A percentile compares a stretch with the other conserved stretches of the same genome.
Conservation (phyloP, 2,113 vertebrate genomes). For the Albula goreensis region DNA sequence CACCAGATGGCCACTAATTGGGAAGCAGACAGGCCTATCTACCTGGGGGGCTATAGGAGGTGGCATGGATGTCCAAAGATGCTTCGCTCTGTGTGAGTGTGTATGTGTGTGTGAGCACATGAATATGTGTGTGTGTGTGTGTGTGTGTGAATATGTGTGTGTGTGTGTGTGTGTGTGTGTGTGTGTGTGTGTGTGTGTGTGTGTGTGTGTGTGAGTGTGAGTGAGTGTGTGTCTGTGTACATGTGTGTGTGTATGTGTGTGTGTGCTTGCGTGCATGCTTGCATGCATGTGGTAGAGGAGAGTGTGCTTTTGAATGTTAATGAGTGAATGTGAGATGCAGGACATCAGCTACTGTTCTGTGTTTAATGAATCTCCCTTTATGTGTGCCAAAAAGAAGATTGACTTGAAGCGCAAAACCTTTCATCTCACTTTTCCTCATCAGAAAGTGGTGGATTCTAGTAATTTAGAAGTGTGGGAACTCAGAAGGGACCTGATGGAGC, state of each 20-base stretch:
- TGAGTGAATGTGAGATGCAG: background rate
- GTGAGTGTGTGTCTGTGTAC: background rate
- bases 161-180: background rate
- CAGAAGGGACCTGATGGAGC: background rate
- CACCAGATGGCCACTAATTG: constrained; percentile 60
- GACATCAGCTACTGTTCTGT: background rate
- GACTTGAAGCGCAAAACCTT: background rate
- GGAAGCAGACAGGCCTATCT: constrained; percentile 30
- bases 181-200: background rate
- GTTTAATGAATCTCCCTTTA: background rate
- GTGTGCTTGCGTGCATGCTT: background rate
- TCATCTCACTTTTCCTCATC: background rate
- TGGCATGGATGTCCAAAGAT: background rate
- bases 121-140: background rate
- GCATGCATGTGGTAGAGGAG: background rate
- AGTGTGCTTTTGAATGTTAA: background rate
- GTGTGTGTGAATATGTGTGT: background rate
- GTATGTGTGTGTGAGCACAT: background rate
- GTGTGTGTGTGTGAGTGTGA: background rate
- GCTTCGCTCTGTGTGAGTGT: background rate
- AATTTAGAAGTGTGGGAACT: background rate
- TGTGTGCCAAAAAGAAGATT: background rate
- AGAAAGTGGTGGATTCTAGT: background rate
- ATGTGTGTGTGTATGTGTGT: background rate
- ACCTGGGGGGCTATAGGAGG: constrained; percentile 1